These are phyloP conservation scores for Eubasilissa regina DNA, from an alignment of 1,140 invertebrate genomes.

Conservation along the genomic window DNA sequence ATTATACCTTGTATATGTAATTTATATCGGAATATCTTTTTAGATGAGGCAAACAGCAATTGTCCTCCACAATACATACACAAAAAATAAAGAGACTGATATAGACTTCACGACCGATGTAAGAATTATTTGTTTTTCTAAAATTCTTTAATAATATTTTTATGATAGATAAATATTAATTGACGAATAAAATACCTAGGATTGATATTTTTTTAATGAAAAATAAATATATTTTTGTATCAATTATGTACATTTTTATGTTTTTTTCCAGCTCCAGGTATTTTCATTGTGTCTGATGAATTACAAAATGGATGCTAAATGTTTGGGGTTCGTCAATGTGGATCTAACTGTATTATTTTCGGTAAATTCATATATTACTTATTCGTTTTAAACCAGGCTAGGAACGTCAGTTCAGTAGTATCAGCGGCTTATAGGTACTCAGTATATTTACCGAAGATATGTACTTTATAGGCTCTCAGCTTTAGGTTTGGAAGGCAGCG, in stretches of 20 bases:
- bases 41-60: background rate
- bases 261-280: constrained; percentile 18
- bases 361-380: background rate
- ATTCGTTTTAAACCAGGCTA: background rate
- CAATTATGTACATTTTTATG: background rate
- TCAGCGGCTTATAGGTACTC: too few relatives aligned
- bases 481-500: too few relatives aligned
- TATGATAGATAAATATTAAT: too few relatives aligned
- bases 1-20: background rate
- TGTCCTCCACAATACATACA: constrained; percentile 1
- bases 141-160: too few relatives aligned
- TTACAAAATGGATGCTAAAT: constrained; percentile 2
- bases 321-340: background rate
- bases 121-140: background rate
- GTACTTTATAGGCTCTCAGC: too few relatives aligned
- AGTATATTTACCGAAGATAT: too few relatives aligned
- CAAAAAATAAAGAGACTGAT: constrained; percentile 6
- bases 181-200: too few relatives aligned
- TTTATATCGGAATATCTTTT: background rate
- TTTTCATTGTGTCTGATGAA: constrained; percentile 1
- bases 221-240: background rate
- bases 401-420: too few relatives aligned
- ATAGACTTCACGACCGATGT: constrained; percentile 11
- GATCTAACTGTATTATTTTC: constrained; percentile 17
- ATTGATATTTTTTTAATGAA: too few relatives aligned